A percentile compares a stretch with the other conserved stretches of the same genome.
Conservation (phyloP, 1,140 invertebrate species). For the Pygmarrhopalites habei region DNA sequence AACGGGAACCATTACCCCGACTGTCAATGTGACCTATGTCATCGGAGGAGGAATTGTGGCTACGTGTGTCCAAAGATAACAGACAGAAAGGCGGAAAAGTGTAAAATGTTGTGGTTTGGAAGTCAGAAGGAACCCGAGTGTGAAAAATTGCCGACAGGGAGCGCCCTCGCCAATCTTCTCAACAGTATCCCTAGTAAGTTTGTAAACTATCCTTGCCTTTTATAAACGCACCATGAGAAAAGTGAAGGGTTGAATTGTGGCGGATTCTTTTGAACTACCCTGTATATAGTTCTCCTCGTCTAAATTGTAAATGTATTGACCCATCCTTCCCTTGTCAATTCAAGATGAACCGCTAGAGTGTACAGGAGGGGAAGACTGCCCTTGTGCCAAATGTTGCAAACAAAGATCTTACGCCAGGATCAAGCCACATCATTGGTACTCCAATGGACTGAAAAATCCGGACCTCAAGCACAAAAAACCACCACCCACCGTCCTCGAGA, state of each 20-base stretch:
- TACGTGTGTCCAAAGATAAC: background rate
- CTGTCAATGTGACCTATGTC: background rate
- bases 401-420: slow-evolving; percentile 5
- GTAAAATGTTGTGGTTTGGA: slow-evolving; percentile 6
- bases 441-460: background rate
- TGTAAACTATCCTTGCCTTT: too few relatives aligned
- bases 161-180: background rate
- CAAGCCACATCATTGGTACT: slow-evolving; percentile 1
- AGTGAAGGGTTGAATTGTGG: too few relatives aligned
- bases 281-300: too few relatives aligned
- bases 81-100: background rate
- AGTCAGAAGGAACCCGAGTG: background rate
- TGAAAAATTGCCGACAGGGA: too few relatives aligned
- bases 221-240: too few relatives aligned
- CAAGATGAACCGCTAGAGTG: background rate
- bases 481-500: too few relatives aligned
- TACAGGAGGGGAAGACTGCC: background rate
- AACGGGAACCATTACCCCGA: slow-evolving; percentile 5
- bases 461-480: background rate
- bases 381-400: slow-evolving; percentile 7
- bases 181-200: too few relatives aligned
- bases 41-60: background rate
- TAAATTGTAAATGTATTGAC: too few relatives aligned
- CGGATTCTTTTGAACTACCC: too few relatives aligned
- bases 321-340: too few relatives aligned